Conservation (phyloP, 1,140 invertebrate species). For the Eulimnadia texana region DNA sequence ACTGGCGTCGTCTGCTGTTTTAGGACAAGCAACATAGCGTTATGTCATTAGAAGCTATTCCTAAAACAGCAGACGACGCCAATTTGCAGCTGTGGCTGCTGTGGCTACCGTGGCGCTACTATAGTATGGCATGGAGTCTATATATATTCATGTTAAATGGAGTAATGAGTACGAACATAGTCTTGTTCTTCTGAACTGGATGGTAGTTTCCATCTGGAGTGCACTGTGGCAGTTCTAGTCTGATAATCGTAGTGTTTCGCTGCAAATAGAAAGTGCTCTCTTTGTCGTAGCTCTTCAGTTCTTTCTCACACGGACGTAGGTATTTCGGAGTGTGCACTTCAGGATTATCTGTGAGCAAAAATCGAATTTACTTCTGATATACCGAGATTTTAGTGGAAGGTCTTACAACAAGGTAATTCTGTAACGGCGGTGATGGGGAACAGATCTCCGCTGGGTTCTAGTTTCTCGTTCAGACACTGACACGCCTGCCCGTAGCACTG, state of each 20-base stretch:
- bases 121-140: neutral
- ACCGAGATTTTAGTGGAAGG: neutral
- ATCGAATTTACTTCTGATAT: neutral
- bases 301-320: neutral
- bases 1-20: too few relatives aligned
- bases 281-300: neutral
- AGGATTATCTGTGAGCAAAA: neutral
- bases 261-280: neutral
- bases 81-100: too few relatives aligned
- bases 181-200: neutral
- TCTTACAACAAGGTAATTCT: constrained; percentile 1
- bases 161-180: constrained; percentile 1
- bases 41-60: too few relatives aligned
- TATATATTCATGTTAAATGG: neutral
- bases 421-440: neutral
- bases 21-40: too few relatives aligned
- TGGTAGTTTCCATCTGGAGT: constrained; percentile 14
- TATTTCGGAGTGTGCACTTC: neutral
- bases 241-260: neutral
- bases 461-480: neutral
- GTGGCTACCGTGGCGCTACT: too few relatives aligned
- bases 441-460: neutral
- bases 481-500: constrained; percentile 4
- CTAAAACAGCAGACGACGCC: too few relatives aligned
- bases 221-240: constrained; percentile 13